phyloP scores from a whole-genome alignment of 2,797 vertebrate species.

The Sus cebifrons region DNA sequence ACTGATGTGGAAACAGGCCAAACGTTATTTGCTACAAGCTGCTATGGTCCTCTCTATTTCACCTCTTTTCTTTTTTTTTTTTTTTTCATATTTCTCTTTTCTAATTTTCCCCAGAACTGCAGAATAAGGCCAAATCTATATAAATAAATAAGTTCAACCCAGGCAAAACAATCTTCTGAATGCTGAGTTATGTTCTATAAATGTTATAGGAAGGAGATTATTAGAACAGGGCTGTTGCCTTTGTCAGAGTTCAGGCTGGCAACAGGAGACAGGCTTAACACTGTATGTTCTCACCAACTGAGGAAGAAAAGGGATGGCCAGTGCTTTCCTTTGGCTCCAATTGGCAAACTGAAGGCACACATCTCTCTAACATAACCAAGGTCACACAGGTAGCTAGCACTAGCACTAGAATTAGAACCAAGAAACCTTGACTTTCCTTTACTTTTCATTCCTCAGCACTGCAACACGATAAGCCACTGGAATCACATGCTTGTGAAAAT shows the following conservation, averaged over 20 bases:
- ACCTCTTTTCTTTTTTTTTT: not conserved
- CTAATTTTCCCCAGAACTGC: not conserved
- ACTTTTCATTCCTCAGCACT: not conserved
- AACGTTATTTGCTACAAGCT: not conserved
- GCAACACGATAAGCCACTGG: not conserved
- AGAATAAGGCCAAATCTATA: not conserved
- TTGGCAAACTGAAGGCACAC: not conserved
- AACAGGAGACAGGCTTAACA: not conserved
- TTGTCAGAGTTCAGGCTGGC: not conserved
- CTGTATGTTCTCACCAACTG: not conserved
- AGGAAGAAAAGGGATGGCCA: not conserved
- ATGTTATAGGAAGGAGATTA: not conserved
- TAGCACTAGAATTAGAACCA: not conserved
- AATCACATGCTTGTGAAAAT: not conserved
- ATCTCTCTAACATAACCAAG: not conserved
- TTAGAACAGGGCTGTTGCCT: not conserved
- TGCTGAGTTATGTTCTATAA: not conserved
- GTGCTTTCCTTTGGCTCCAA: not conserved
- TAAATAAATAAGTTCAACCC: slow-evolving; percentile 33
- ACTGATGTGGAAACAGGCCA: not conserved
- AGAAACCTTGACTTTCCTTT: not conserved
- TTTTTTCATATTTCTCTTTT: not conserved
- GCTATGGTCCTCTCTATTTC: not conserved
- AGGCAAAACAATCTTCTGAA: not conserved
- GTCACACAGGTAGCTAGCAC: not conserved